Conservation (phyloP, 2,888 invertebrate species). For the Diadegma fenestrale region DNA sequence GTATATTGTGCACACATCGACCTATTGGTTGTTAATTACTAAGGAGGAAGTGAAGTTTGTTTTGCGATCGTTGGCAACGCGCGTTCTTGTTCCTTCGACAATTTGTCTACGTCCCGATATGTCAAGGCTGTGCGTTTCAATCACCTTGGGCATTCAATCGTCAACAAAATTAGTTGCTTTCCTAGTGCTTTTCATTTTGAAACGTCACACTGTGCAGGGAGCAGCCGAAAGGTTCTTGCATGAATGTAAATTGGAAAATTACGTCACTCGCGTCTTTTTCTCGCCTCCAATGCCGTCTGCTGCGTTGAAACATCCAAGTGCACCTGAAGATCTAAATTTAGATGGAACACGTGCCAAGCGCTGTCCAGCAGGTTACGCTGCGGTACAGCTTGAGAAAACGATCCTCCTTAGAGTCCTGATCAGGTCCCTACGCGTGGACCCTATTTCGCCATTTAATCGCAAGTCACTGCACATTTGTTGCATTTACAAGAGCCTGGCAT, state of each 20-base stretch:
- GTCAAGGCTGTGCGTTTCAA: conserved; percentile 33
- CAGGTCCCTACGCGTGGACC: no score
- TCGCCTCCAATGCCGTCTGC: not conserved
- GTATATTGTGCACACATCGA: not conserved
- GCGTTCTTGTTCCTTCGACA: not conserved
- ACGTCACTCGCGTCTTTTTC: not conserved
- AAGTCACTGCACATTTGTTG: no score
- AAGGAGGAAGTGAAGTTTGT: conserved; percentile 18
- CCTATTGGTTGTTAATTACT: conserved; percentile 40
- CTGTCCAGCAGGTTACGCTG: no score
- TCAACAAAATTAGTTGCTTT: conserved; percentile 14
- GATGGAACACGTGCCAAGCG: no score
- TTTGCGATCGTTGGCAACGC: conserved; percentile 6
- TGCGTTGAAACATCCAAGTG: no score
- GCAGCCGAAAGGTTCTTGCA: not conserved
- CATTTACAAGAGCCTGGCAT: no score
- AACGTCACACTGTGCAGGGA: not conserved
- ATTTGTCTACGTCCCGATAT: conserved; percentile 18
- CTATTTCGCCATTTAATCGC: no score
- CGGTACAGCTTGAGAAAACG: no score
- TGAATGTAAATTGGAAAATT: not conserved
- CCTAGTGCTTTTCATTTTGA: not conserved
- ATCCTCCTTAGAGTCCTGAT: no score
- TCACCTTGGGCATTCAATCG: conserved; percentile 9
- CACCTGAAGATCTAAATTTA: no score